Conservation (phyloP, 2,888 invertebrate genomes). For the Andrena praecox region DNA sequence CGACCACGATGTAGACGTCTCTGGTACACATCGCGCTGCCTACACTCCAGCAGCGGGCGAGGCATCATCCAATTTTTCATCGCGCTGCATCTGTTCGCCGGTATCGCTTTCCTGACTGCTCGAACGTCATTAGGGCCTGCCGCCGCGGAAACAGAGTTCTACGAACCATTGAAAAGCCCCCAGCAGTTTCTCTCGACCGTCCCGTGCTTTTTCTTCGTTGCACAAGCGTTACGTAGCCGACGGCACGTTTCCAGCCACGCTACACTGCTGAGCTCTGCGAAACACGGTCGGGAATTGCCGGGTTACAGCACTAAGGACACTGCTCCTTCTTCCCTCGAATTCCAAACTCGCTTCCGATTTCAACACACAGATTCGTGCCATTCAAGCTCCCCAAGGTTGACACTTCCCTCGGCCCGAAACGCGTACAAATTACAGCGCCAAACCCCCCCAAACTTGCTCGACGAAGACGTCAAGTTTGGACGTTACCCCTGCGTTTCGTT, state of each 20-base stretch:
- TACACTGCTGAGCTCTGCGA: neutral
- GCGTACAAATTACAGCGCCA: neutral
- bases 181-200: neutral
- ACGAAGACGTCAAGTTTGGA: conserved; percentile 5
- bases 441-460: neutral
- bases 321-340: neutral
- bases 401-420: no score
- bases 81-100: conserved; percentile 40
- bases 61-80: conserved; percentile 65
- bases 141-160: conserved; percentile 18
- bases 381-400: neutral
- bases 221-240: neutral
- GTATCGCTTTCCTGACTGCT: conserved; percentile 36
- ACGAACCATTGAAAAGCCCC: conserved; percentile 18
- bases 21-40: neutral
- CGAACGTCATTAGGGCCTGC: conserved; percentile 55
- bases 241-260: neutral
- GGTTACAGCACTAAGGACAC: neutral
- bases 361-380: no score
- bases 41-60: neutral
- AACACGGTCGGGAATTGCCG: neutral
- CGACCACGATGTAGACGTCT: conserved; percentile 37
- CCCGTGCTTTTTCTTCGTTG: neutral
- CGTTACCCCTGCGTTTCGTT: neutral
- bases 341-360: no score